Conservation (phyloP, 2,888 invertebrate species). For the Piscicola geometra region DNA sequence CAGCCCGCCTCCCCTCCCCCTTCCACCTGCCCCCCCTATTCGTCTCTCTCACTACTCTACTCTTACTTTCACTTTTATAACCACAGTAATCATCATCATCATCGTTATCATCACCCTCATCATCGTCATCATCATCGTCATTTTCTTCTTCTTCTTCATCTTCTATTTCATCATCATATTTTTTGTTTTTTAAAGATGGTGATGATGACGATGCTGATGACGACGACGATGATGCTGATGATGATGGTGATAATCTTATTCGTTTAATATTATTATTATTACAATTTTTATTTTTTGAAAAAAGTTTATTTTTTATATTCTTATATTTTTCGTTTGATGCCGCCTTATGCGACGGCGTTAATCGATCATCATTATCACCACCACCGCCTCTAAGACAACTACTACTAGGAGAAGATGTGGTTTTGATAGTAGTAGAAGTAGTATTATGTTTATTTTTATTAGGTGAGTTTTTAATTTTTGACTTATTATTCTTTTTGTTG, state of each 20-base stretch:
- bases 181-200: not conserved
- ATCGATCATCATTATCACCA: too few species aligned
- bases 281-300: not conserved
- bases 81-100: conserved; percentile 6
- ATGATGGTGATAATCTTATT: too few species aligned
- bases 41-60: not conserved
- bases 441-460: too few species aligned
- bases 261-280: not conserved
- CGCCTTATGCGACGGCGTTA: too few species aligned
- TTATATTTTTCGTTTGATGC: too few species aligned
- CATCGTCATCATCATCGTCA: too few species aligned
- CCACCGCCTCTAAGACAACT: too few species aligned
- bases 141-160: not conserved
- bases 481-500: too few species aligned
- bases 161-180: not conserved
- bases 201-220: not conserved
- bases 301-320: not conserved
- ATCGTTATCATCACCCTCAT: conserved; percentile 14
- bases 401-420: too few species aligned
- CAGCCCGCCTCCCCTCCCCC: not conserved
- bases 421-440: too few species aligned
- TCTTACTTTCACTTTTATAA: not conserved
- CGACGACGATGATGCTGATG: not conserved
- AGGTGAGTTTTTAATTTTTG: too few species aligned
- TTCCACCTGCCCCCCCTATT: not conserved